Conservation (phyloP, 2,797 vertebrate species). For the Epinephelus malabaricus region DNA sequence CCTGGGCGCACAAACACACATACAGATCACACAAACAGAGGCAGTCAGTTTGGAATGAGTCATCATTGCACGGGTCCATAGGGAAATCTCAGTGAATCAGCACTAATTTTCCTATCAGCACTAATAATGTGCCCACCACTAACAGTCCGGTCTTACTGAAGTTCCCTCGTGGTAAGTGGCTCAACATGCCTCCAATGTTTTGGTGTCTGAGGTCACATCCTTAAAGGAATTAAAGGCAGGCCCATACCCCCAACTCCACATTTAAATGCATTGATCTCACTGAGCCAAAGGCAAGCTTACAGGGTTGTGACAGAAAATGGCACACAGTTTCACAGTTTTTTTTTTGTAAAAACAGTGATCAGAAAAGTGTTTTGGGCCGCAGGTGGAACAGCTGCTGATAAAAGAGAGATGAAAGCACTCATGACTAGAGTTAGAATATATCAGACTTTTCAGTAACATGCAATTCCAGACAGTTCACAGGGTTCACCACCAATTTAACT, state of each 20-base stretch:
- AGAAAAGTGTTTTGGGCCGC: constrained; percentile 39
- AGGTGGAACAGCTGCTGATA: constrained; percentile 51
- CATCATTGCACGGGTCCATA: constrained; percentile 59
- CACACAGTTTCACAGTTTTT: constrained; percentile 57
- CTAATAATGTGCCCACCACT: constrained; percentile 75
- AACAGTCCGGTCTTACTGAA: constrained; percentile 72
- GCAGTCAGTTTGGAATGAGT: constrained; percentile 73
- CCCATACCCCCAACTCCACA: constrained; percentile 65
- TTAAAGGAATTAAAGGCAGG: constrained; percentile 86
- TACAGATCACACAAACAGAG: constrained; percentile 57
- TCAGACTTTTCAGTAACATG: neutral
- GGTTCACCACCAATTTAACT: neutral
- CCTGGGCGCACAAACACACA: constrained; percentile 40
- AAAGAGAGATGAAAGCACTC: constrained; percentile 17
- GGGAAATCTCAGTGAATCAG: constrained; percentile 80
- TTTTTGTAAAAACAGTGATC: constrained; percentile 28
- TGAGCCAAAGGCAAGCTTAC: constrained; percentile 70
- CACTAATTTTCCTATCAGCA: constrained; percentile 81
- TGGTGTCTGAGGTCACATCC: constrained; percentile 88
- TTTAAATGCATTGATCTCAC: constrained; percentile 81
- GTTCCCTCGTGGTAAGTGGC: constrained; percentile 82
- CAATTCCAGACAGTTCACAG: neutral
- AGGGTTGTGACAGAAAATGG: constrained; percentile 61
- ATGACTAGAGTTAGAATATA: neutral
- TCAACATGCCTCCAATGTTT: constrained; percentile 84